A percentile compares a stretch with the other conserved stretches of the same genome.
These are phyloP conservation scores for Brachycybe producta DNA, from an alignment of 2,888 invertebrate genomes.

Conservation along the genomic window DNA sequence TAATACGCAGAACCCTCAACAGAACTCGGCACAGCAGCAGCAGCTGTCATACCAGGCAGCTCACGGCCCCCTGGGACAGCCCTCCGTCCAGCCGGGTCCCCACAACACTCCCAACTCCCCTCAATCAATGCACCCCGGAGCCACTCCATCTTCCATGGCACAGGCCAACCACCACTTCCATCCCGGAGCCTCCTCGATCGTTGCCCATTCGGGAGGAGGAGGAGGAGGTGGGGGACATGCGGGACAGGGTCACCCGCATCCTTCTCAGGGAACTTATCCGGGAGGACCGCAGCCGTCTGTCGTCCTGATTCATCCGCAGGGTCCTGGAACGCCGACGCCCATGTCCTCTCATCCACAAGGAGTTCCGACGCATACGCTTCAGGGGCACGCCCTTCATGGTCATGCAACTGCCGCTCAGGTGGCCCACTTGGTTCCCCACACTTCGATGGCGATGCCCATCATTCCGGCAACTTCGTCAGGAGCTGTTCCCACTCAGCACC, in stretches of 20 bases:
- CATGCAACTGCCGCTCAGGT: constrained; percentile 12
- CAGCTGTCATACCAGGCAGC: not conserved
- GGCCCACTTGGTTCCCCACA: constrained; percentile 15
- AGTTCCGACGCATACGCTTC: constrained; percentile 16
- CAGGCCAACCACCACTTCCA: constrained; percentile 15
- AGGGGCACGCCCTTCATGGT: constrained; percentile 17
- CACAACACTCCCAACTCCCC: constrained; percentile 18
- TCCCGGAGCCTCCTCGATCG: constrained; percentile 9
- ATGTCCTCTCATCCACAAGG: constrained; percentile 14
- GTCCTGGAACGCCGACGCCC: constrained; percentile 8
- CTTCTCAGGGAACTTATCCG: not conserved
- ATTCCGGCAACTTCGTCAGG: constrained; percentile 16
- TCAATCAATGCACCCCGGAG: constrained; percentile 18
- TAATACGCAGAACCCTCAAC: constrained; percentile 11
- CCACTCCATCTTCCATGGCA: not conserved
- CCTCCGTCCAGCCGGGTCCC: not conserved
- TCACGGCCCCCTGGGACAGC: not conserved
- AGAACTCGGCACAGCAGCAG: constrained; percentile 9
- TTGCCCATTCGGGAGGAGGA: constrained; percentile 5
- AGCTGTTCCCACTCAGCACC: constrained; percentile 15
- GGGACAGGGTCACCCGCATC: constrained; percentile 9
- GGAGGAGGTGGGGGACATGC: constrained; percentile 5
- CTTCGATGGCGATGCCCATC: constrained; percentile 16
- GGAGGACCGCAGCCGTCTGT: constrained; percentile 11
- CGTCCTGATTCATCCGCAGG: constrained; percentile 9